Evolutionary conservation across 2,113 vertebrate species (phyloP).

Genomic region (Cyanoramphus novaezelandiae): DNA sequence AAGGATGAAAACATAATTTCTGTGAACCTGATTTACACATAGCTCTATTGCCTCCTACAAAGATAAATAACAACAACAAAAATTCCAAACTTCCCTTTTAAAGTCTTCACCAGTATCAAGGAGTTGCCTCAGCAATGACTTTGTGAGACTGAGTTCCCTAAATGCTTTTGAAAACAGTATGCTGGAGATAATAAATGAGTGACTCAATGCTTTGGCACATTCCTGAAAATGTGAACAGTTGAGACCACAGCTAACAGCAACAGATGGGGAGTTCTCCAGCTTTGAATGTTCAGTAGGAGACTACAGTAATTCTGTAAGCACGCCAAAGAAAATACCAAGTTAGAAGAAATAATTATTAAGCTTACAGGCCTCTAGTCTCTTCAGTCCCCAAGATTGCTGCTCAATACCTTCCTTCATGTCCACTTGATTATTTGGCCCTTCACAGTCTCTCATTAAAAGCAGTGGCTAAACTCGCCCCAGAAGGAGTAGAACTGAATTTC

Average conservation of each 20-base stretch:
- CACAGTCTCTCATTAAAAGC: neutral
- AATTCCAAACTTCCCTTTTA: neutral
- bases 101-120: neutral
- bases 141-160: neutral
- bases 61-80: neutral
- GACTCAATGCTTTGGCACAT: conserved; percentile 30
- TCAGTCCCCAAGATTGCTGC: neutral
- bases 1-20: neutral
- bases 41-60: neutral
- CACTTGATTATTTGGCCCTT: neutral
- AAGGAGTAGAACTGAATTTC: neutral
- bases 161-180: neutral
- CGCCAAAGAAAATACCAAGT: neutral
- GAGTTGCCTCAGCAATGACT: neutral
- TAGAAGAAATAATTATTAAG: neutral
- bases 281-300: conserved; percentile 22
- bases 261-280: conserved; percentile 51
- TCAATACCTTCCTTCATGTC: neutral
- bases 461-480: neutral
- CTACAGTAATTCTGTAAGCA: neutral
- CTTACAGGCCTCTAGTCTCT: neutral
- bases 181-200: neutral
- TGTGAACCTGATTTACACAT: neutral
- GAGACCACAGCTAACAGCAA: conserved; percentile 35
- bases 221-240: conserved; percentile 46